Evolutionary conservation across 2,888 invertebrate genomes (phyloP).

Genomic region (Kuschelorhynchus macadamiae): DNA sequence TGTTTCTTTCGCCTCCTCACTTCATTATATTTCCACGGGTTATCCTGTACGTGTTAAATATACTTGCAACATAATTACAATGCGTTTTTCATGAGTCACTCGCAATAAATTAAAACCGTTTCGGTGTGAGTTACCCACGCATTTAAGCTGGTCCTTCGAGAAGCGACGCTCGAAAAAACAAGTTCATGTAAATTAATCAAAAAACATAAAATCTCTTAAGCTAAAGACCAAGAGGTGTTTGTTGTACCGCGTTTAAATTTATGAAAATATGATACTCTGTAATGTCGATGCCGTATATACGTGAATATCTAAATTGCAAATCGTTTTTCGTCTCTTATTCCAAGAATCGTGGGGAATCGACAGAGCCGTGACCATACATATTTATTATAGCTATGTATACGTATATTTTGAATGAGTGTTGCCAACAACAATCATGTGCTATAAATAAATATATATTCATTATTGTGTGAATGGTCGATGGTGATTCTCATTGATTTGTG

Average conservation of each 20-base stretch:
- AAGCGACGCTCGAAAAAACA: slow-evolving; percentile 16
- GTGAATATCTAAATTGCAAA: slow-evolving; percentile 62
- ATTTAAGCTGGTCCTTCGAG: slow-evolving; percentile 5
- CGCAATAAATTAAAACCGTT: slow-evolving; percentile 30
- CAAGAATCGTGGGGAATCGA: slow-evolving; percentile 63
- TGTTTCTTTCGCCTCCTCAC: neutral
- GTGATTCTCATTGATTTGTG: too few species aligned
- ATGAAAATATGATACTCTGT: slow-evolving; percentile 32
- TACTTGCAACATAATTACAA: slow-evolving; percentile 14
- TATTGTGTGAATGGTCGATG: too few species aligned
- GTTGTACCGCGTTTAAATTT: slow-evolving; percentile 17
- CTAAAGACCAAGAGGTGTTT: slow-evolving; percentile 10
- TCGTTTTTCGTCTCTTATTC: slow-evolving; percentile 60
- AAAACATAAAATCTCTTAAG: slow-evolving; percentile 10
- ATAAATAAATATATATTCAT: slow-evolving; percentile 43
- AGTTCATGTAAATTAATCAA: slow-evolving; percentile 30
- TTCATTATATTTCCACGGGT: neutral
- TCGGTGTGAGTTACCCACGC: slow-evolving; percentile 36
- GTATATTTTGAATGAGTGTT: slow-evolving; percentile 4
- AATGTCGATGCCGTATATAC: slow-evolving; percentile 25
- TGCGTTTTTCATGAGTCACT: slow-evolving; percentile 30
- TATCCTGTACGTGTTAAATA: slow-evolving; percentile 19
- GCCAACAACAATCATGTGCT: slow-evolving; percentile 27
- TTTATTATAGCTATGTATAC: slow-evolving; percentile 53
- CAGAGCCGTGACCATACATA: slow-evolving; percentile 64